These are phyloP conservation scores for Plagiodera versicolora DNA, from an alignment of 2,888 invertebrate genomes.

Conservation along the genomic window DNA sequence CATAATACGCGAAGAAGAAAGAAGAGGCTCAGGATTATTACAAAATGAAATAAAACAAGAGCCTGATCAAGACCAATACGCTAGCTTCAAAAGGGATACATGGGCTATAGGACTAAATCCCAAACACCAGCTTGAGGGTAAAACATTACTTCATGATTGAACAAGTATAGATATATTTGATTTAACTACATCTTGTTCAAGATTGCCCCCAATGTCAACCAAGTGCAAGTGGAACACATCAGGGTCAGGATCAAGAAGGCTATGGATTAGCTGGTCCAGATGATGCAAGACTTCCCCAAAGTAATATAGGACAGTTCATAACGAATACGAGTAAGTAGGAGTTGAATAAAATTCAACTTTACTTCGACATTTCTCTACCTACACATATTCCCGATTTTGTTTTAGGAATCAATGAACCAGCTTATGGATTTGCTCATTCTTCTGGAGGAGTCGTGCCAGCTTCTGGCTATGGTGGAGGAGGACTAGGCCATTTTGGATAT, in stretches of 20 bases:
- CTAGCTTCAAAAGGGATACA: slow-evolving; percentile 6
- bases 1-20: slow-evolving; percentile 38
- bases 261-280: slow-evolving; percentile 11
- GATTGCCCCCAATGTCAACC: not conserved
- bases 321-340: slow-evolving; percentile 4
- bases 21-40: slow-evolving; percentile 11
- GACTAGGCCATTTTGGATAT: slow-evolving; percentile 5
- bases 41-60: not conserved
- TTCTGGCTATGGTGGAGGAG: slow-evolving; percentile 5
- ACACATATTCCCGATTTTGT: too few species aligned
- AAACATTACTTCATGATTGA: too few species aligned
- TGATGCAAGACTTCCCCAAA: slow-evolving; percentile 4
- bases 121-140: slow-evolving; percentile 6
- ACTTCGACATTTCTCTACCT: too few species aligned
- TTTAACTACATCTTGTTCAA: not conserved
- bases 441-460: not conserved
- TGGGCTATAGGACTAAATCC: slow-evolving; percentile 5
- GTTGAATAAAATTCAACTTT: too few species aligned
- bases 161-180: too few species aligned
- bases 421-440: not conserved
- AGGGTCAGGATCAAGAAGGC: not conserved
- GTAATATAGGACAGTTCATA: not conserved
- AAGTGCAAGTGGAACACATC: not conserved
- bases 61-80: slow-evolving; percentile 4
- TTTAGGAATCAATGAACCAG: not conserved